Evolutionary conservation across 2,113 vertebrate species (phyloP).

Genomic region (Bombycilla garrulus): DNA sequence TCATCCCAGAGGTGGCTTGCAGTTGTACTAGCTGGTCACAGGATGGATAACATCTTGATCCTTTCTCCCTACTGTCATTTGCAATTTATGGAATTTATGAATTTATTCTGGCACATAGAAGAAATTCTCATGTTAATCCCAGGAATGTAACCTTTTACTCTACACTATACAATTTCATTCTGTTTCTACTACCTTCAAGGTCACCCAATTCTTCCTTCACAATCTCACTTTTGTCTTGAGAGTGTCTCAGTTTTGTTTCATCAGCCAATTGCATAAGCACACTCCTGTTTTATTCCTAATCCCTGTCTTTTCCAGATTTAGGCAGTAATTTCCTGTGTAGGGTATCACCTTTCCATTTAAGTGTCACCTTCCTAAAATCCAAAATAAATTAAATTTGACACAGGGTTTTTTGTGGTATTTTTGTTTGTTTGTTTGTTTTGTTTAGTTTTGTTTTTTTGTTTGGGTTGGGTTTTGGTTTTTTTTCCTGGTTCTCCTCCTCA

Average conservation of each 20-base stretch:
- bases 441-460: too few relatives aligned
- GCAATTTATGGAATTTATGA: constrained; percentile 11
- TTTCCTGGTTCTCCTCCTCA: not conserved
- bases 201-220: not conserved
- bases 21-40: not conserved
- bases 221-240: not conserved
- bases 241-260: constrained; percentile 2
- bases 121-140: constrained; percentile 28
- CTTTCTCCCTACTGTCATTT: not conserved
- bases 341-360: not conserved
- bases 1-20: not conserved
- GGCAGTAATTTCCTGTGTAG: not conserved
- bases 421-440: too few relatives aligned
- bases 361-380: not conserved
- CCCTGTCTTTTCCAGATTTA: not conserved
- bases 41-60: not conserved
- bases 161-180: not conserved
- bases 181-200: constrained; percentile 12
- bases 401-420: too few relatives aligned
- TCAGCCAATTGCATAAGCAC: not conserved
- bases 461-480: too few relatives aligned
- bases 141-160: not conserved
- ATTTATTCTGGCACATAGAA: not conserved
- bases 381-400: not conserved
- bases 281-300: constrained; percentile 4